Evolutionary conservation across 2,888 invertebrate genomes (phyloP).

Genomic region (Glaucopsyche alexis): DNA sequence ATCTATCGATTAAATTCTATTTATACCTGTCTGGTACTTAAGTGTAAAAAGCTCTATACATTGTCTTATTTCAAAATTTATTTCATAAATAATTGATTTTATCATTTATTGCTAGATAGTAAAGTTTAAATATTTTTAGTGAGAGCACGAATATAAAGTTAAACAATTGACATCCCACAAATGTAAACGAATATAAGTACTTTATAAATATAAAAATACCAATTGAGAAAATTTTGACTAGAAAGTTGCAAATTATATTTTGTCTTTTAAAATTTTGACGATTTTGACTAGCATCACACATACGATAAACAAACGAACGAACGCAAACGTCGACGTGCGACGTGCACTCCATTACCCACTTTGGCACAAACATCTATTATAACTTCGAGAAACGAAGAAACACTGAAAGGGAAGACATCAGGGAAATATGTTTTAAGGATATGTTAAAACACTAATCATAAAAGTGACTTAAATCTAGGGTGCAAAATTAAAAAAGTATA

Average conservation of each 20-base stretch:
- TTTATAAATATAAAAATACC: conserved; percentile 52
- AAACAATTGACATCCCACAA: conserved; percentile 52
- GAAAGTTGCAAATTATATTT: conserved; percentile 57
- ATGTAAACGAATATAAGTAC: conserved; percentile 55
- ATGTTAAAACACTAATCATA: conserved; percentile 61
- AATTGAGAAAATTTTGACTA: conserved; percentile 75
- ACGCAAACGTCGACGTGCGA: conserved; percentile 45
- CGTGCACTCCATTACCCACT: conserved; percentile 56
- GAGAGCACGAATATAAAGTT: conserved; percentile 59
- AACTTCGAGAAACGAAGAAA: conserved; percentile 54
- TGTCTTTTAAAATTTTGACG: conserved; percentile 60
- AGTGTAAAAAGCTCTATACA: conserved; percentile 78
- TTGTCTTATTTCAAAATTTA: conserved; percentile 73
- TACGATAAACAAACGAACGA: conserved; percentile 51
- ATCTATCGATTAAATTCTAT: conserved; percentile 67
- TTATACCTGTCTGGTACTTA: conserved; percentile 75
- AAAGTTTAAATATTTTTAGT: conserved; percentile 59
- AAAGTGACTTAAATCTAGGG: conserved; percentile 61
- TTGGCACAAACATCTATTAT: conserved; percentile 72
- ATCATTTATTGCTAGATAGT: conserved; percentile 69
- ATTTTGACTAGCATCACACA: conserved; percentile 75
- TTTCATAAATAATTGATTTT: conserved; percentile 79
- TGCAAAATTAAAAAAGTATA: conserved; percentile 74
- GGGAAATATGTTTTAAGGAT: conserved; percentile 67
- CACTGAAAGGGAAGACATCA: conserved; percentile 75